Evolutionary conservation across 2,113 vertebrate species (phyloP).

Genomic region (Mugil cephalus): DNA sequence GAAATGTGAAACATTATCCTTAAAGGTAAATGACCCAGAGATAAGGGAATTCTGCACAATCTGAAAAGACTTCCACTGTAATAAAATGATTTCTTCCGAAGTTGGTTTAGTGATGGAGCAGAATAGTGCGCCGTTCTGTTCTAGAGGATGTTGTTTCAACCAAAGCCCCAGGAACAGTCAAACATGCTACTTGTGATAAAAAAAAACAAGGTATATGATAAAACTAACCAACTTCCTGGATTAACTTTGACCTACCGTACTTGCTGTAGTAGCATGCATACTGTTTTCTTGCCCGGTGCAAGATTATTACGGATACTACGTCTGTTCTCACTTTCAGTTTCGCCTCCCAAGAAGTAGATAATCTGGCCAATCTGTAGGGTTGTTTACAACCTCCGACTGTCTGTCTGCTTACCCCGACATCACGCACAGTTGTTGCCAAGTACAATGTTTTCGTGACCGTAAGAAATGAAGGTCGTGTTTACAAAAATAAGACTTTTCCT

Average conservation of each 20-base stretch:
- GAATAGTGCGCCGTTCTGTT: no score
- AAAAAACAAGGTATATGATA: no score
- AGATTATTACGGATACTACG: background rate
- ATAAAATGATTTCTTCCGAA: no score
- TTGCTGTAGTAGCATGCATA: background rate
- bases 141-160: no score
- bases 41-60: slow-evolving; percentile 1
- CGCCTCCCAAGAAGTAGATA: background rate
- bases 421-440: background rate
- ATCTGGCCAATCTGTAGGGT: background rate
- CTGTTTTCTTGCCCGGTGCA: background rate
- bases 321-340: background rate
- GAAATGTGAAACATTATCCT: slow-evolving; percentile 54
- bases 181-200: no score
- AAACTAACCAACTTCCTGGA: no score
- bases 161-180: no score
- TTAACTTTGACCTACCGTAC: background rate
- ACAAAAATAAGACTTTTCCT: background rate
- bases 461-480: background rate
- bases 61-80: no score
- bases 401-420: background rate
- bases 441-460: background rate
- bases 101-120: no score
- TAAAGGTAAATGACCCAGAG: slow-evolving; percentile 41
- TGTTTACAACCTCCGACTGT: background rate